Evolutionary conservation across 2,888 invertebrate species (phyloP), one percentile per base, ranked within the genome.

Genomic region (Campoplex capitator): DNA sequence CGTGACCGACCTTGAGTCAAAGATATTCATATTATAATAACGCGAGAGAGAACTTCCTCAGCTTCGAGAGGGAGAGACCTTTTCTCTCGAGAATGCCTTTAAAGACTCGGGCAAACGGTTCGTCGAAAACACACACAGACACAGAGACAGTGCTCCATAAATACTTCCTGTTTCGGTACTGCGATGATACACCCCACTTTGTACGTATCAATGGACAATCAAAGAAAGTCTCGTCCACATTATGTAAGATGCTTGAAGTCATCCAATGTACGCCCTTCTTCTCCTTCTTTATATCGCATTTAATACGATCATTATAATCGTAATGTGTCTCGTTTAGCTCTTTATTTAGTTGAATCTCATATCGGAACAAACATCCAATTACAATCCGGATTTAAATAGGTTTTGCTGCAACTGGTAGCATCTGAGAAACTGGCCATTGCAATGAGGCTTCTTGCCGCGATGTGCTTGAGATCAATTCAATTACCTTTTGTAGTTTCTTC

Each of bases 1-100:
- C 82, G 73, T 80, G n/a, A 54, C 67, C 88, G 88, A 79, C 88
- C 88, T 88, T 88, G 88, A 84, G 80, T 62, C 74, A 38, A 16
- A 71, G 73, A 62, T 83, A 67, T 79, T 83, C n/a, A 51, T 70
- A 65, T 28, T 28, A 48, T 65, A 84, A 35, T 11, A 70, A n/a
- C 70, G 45, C 35, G 62, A 62, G 56, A 13, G 54, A 38, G 38
- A 23, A 23, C 23, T 23, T 56, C 11, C 35, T 76, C 65, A 42
- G 58, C 67, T 65, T 62, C 48, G 70, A 28, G 23, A 68, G 56
- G 68, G 48, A 70, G 76, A 35, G 76, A 35, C 67, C 71, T 18
- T 74, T 83, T 56, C 67, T 51, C 48, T 77, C 56, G 73, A 68
- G 80, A 81, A 83, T 51, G 73, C 73, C 68, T 80, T 81, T 70